These are phyloP conservation scores for Bembecia ichneumoniformis DNA, from an alignment of 2,888 invertebrate species.

Conservation along the genomic window DNA sequence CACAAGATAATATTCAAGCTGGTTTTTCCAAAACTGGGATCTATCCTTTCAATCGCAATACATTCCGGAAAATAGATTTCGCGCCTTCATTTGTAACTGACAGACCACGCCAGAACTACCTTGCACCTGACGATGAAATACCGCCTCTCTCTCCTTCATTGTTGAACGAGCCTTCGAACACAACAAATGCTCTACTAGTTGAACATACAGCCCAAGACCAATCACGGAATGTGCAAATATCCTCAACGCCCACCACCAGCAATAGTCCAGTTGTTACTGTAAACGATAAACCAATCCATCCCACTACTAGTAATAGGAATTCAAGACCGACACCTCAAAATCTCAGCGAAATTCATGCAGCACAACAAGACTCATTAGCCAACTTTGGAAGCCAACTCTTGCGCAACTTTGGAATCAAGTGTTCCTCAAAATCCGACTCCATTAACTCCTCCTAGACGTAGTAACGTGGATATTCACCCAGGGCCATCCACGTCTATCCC, in stretches of 20 bases:
- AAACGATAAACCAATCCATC: neutral
- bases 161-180: neutral
- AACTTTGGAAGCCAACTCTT: neutral
- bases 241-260: neutral
- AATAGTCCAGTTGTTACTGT: neutral
- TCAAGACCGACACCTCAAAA: neutral
- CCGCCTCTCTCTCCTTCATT: neutral
- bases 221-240: neutral
- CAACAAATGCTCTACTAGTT: neutral
- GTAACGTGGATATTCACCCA: neutral
- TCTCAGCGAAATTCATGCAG: no score
- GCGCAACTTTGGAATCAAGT: neutral
- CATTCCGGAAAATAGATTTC: neutral
- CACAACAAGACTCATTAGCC: no score
- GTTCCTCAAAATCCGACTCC: neutral
- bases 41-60: neutral
- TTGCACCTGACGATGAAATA: neutral
- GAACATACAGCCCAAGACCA: neutral
- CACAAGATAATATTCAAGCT: conserved; percentile 1
- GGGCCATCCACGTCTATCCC: neutral
- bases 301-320: neutral
- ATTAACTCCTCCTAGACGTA: neutral
- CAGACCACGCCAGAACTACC: neutral
- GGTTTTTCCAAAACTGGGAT: conserved; percentile 2
- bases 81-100: neutral